Base-by-base conservation (phyloP, 2,113 vertebrate genomes). In the Penelope pileata region DNA sequence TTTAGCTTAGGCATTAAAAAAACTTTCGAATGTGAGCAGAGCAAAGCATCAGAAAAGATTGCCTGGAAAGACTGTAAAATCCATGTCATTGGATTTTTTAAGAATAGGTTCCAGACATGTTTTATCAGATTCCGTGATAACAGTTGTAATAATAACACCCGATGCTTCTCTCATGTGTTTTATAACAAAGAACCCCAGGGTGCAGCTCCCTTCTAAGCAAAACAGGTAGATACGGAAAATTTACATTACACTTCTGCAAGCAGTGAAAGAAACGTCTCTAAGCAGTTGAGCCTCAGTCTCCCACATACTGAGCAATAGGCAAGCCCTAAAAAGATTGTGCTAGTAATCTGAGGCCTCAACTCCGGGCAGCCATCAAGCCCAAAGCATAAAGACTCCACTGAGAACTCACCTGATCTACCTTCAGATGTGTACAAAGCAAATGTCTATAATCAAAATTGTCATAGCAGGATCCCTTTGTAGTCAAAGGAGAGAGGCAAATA, bases 31-130 rank as follows among this genome's bases (percentile, higher is more conserved):
- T 51, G 29, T 30, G 15, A 88, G 51, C 45, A 91, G 26, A 94
- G 88, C 26, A 90, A 95, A 90, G 13, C 47, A 47, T 70, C 0
- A 0, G 47, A 93, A 86, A 32, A 86, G 86, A 92, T 78, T 86
- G 83, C 34, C 76, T 43, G 60, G 42, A 83, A 95, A 93, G 75
- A 78, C 85, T 83, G 73, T 59, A 95, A 96, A 96, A 96, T 94
- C 91, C 68, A 64, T 96, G 86, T 86, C 64, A 94, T 51, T 63
- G 88, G 53, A 86, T 95, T 93, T 95, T 91, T 91, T 64, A 92
- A 94, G 64, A 94, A 78, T 86, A 92, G 80, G 64, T 95, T 93
- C 56, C 91, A 95, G 73, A 83, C 64, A 51, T 22, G 51, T 86
- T 96, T 93, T 83, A 77, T 90, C 88, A 81, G 80, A 95, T 92